phyloP scores from a whole-genome alignment of 2,113 vertebrate genomes.

The Oxygymnocypris stewartii region DNA sequence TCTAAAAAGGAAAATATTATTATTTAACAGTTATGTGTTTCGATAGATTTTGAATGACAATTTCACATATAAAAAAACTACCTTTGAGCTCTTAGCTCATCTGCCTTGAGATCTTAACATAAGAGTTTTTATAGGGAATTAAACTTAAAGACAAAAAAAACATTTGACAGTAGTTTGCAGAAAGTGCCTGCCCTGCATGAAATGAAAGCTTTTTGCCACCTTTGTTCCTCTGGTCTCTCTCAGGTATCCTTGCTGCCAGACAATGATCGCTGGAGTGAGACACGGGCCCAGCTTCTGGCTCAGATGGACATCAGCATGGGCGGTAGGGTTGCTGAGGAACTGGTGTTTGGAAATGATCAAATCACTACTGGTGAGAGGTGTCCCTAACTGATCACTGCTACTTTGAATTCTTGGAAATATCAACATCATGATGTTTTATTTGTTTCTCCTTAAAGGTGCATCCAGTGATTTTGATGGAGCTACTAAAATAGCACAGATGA shows the following conservation, averaged over 20 bases:
- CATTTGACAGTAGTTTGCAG: background rate
- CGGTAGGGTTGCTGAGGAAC: conserved; percentile 94
- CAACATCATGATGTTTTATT: background rate
- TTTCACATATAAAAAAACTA: too few species aligned
- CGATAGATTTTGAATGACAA: background rate
- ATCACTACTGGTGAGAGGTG: conserved; percentile 86
- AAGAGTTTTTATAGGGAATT: too few species aligned
- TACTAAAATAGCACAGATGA: conserved; percentile 93
- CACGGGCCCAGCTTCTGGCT: conserved; percentile 90
- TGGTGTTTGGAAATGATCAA: conserved; percentile 91
- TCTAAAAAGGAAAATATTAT: background rate
- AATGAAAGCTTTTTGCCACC: background rate
- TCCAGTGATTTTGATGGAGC: conserved; percentile 98
- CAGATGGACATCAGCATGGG: conserved; percentile 99
- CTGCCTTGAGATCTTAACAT: too few species aligned
- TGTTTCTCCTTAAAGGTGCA: conserved; percentile 79
- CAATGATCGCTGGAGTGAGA: conserved; percentile 97
- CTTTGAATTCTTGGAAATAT: background rate
- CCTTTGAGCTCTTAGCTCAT: too few species aligned
- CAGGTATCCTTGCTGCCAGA: conserved; percentile 96
- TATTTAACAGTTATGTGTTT: background rate
- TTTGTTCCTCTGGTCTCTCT: conserved; percentile 15
- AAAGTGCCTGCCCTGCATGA: background rate
- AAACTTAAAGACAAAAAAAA: too few species aligned
- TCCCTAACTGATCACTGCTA: background rate